A percentile compares a stretch with the other conserved stretches of the same genome.
Evolutionary conservation across 2,113 vertebrate species (phyloP).

Genomic region (Amblyopsis rosae): DNA sequence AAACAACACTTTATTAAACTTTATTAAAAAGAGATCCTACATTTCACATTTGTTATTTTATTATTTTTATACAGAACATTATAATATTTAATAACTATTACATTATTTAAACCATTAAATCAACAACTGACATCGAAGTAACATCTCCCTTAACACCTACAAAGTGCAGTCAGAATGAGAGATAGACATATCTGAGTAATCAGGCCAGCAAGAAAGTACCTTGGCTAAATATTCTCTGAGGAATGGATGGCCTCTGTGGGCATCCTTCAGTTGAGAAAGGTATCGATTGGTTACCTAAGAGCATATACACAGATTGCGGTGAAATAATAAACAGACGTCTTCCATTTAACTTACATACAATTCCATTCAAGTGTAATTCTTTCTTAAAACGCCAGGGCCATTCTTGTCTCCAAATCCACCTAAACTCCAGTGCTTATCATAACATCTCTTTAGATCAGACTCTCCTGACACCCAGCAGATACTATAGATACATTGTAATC

Average conservation of each 20-base stretch:
- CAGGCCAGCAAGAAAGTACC: conserved; percentile 67
- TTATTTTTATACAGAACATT: too few species aligned
- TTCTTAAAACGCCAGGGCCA: not conserved
- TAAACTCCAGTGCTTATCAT: conserved; percentile 22
- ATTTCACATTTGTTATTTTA: too few species aligned
- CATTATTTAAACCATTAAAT: too few species aligned
- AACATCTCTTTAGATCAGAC: conserved; percentile 27
- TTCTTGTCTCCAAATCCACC: too few species aligned
- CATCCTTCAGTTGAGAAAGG: conserved; percentile 93
- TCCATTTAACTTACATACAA: too few species aligned
- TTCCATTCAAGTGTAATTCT: not conserved
- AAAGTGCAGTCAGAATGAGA: not conserved
- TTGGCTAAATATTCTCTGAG: conserved; percentile 92
- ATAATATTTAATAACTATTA: too few species aligned
- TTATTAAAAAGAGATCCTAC: not conserved
- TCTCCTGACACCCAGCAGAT: conserved; percentile 27
- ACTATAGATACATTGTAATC: conserved; percentile 43
- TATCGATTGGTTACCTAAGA: conserved; percentile 93
- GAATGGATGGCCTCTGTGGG: conserved; percentile 88
- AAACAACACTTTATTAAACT: not conserved
- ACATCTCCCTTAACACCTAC: not conserved
- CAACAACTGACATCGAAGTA: too few species aligned
- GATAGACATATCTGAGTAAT: not conserved
- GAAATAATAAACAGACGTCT: not conserved
- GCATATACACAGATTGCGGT: conserved; percentile 11